Conservation (phyloP, 2,888 invertebrate genomes). For the Xestoiulus laeticollis region DNA sequence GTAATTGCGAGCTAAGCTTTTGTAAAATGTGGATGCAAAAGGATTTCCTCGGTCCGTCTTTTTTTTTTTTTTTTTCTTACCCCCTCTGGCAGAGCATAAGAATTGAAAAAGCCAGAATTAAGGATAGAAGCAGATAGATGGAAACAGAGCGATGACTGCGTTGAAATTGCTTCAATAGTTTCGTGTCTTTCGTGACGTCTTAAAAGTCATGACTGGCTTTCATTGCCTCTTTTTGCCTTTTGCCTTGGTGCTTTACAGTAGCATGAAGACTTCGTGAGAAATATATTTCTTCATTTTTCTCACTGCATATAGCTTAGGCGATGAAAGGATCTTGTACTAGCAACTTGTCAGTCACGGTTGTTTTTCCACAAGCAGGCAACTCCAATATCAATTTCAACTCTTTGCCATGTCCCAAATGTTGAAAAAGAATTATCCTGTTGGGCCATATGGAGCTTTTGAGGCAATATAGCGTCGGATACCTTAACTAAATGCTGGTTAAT, state of each 20-base stretch:
- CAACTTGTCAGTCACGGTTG: slow-evolving; percentile 43
- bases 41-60: neutral
- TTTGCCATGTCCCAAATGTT: neutral
- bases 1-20: neutral
- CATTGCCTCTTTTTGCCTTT: neutral
- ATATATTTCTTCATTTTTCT: slow-evolving; percentile 39
- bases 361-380: neutral
- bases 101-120: neutral
- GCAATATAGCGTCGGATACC: neutral
- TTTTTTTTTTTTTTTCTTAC: neutral
- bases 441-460: no score
- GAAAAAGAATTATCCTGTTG: neutral
- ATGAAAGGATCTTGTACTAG: slow-evolving; percentile 40
- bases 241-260: neutral
- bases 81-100: neutral
- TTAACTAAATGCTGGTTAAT: neutral
- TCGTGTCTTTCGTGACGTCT: neutral
- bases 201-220: slow-evolving; percentile 10
- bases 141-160: slow-evolving; percentile 2
- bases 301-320: neutral
- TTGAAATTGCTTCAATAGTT: neutral
- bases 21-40: neutral
- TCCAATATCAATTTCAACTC: neutral
- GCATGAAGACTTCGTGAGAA: slow-evolving; percentile 18
- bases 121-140: neutral